Percentiles rank a stretch among this genome's conserved stretches.
Conservation (phyloP, 1,140 invertebrate genomes). For the Vanessa atalanta region DNA sequence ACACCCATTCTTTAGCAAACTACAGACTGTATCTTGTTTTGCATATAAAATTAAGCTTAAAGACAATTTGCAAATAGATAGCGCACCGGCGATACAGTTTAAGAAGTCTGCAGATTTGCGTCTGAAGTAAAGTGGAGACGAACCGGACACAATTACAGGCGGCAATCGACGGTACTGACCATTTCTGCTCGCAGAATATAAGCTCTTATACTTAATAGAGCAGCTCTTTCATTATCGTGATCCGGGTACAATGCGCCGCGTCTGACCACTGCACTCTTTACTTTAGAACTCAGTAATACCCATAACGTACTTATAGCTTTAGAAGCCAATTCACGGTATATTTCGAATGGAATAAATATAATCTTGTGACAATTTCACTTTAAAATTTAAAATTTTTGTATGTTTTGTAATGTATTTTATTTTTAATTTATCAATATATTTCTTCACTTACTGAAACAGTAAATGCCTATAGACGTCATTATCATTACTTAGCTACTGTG, state of each 20-base stretch:
- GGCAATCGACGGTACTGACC: conserved; percentile 62
- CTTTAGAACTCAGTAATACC: conserved; percentile 31
- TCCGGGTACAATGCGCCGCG: conserved; percentile 50
- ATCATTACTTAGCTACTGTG: too few species aligned
- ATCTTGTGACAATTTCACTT: not conserved
- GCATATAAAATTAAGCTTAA: conserved; percentile 38
- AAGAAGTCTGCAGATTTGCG: conserved; percentile 42
- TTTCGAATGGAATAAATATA: conserved; percentile 1
- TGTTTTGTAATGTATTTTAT: not conserved
- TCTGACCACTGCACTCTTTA: conserved; percentile 26
- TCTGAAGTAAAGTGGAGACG: conserved; percentile 39
- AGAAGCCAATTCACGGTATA: conserved; percentile 1
- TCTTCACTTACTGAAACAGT: too few species aligned
- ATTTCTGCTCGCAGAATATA: conserved; percentile 57
- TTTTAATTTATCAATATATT: too few species aligned
- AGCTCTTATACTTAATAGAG: conserved; percentile 65
- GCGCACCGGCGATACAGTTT: conserved; percentile 26
- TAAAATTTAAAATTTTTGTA: not conserved
- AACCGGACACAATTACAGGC: conserved; percentile 75
- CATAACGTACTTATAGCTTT: conserved; percentile 7
- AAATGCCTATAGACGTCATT: too few species aligned
- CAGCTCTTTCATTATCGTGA: conserved; percentile 72
- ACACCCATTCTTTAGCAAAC: conserved; percentile 19
- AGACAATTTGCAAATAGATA: conserved; percentile 38
- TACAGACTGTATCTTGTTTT: conserved; percentile 22